Evolutionary conservation across 2,797 vertebrate genomes (phyloP).

Genomic region (Adelosebastes latens): DNA sequence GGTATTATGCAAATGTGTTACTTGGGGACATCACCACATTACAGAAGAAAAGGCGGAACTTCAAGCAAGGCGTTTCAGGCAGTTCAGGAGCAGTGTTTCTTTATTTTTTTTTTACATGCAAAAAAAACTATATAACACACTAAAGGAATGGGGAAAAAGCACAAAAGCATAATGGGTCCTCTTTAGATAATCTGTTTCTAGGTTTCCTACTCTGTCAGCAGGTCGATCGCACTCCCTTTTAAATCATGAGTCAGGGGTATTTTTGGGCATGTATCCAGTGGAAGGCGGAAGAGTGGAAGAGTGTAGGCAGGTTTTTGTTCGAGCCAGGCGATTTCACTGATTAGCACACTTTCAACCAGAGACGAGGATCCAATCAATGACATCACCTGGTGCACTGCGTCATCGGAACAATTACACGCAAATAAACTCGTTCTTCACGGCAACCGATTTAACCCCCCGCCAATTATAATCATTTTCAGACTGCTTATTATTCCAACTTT

Average conservation of each 20-base stretch:
- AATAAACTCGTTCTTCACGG: background rate
- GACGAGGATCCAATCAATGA: background rate
- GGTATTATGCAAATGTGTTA: no score
- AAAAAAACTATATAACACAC: no score
- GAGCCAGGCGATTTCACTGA: background rate
- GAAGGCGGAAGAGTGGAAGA: background rate
- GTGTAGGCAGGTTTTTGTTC: background rate
- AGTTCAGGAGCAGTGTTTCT: background rate
- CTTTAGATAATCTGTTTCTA: background rate
- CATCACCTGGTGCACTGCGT: background rate
- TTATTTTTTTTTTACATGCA: no score
- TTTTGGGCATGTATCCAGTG: background rate
- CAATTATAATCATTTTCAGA: background rate
- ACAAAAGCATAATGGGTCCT: no score
- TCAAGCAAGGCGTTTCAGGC: background rate
- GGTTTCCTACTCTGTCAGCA: background rate
- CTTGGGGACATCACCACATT: no score
- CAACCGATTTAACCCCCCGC: background rate
- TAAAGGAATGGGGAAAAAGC: no score
- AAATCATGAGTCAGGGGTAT: background rate
- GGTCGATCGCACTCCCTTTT: background rate
- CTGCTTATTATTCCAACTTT: background rate
- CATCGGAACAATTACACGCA: background rate
- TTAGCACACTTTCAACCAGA: background rate
- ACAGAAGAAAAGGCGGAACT: no score